phyloP scores from a whole-genome alignment of 2,797 vertebrate species.

The Hoplostethus mediterraneus region DNA sequence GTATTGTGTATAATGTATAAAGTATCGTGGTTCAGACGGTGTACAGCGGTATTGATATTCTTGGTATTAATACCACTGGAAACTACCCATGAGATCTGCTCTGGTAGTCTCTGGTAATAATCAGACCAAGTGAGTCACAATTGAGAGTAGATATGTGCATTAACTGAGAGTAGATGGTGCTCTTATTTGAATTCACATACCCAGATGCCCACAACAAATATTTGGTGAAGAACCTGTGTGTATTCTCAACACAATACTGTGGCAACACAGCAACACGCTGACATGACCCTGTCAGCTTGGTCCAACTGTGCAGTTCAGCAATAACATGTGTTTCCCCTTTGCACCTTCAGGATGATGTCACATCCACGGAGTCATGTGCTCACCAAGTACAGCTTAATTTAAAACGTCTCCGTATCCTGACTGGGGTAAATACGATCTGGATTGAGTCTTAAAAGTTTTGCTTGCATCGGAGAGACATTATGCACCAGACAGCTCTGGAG shows the following conservation, averaged over 20 bases:
- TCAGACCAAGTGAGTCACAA: too few relatives aligned
- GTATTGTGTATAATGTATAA: too few relatives aligned
- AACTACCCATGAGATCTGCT: too few relatives aligned
- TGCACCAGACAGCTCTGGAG: neutral
- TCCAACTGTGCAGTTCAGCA: constrained; percentile 51
- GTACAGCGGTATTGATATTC: too few relatives aligned
- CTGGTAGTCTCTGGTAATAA: too few relatives aligned
- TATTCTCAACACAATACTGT: constrained; percentile 33
- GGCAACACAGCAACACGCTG: constrained; percentile 53
- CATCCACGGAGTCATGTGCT: constrained; percentile 75
- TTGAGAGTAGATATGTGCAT: too few relatives aligned
- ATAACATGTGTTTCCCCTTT: constrained; percentile 82
- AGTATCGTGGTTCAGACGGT: too few relatives aligned
- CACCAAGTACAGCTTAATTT: constrained; percentile 68
- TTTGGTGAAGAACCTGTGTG: constrained; percentile 35
- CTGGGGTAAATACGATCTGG: constrained; percentile 29
- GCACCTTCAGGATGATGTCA: constrained; percentile 78
- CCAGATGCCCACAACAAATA: neutral
- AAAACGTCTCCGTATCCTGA: constrained; percentile 69
- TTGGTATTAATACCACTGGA: too few relatives aligned
- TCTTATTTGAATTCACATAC: neutral
- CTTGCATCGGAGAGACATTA: constrained; percentile 16
- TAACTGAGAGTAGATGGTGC: too few relatives aligned
- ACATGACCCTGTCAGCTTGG: constrained; percentile 45
- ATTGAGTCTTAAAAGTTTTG: constrained; percentile 29